A percentile compares a stretch with the other conserved stretches of the same genome.
phyloP scores from a whole-genome alignment of 2,113 vertebrate species.

The Tenebrosternarchus preto region DNA sequence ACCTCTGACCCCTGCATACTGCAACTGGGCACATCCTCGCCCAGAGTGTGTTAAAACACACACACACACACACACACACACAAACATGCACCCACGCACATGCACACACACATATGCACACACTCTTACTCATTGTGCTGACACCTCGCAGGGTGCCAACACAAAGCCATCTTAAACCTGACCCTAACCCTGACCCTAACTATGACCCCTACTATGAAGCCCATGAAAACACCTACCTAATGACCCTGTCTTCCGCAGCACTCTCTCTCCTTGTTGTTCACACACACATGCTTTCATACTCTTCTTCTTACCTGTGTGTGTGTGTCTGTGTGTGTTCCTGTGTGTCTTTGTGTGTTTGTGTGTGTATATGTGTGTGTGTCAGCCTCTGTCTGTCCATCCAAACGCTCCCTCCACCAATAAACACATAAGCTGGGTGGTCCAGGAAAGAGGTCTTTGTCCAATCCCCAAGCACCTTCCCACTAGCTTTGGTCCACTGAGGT shows the following conservation, averaged over 20 bases:
- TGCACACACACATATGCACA: background rate
- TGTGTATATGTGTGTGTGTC: constrained; percentile 44
- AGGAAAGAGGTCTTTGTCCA: constrained; percentile 74
- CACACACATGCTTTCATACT: background rate
- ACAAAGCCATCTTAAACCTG: constrained; percentile 62
- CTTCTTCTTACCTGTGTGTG: constrained; percentile 8
- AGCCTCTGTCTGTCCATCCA: constrained; percentile 70
- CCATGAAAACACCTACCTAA: constrained; percentile 1
- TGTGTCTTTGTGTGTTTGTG: constrained; percentile 5
- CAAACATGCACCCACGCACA: background rate
- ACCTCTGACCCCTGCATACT: constrained; percentile 37
- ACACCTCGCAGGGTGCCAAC: constrained; percentile 74
- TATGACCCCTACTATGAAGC: constrained; percentile 30
- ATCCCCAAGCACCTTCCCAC: constrained; percentile 56
- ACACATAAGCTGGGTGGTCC: constrained; percentile 83
- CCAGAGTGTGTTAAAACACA: constrained; percentile 7
- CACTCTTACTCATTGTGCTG: constrained; percentile 76
- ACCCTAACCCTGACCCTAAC: constrained; percentile 58
- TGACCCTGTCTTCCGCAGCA: constrained; percentile 4
- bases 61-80: constrained; percentile 7
- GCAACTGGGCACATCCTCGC: constrained; percentile 33
- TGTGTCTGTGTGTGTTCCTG: constrained; percentile 8
- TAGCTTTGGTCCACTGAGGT: too few relatives aligned
- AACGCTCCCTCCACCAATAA: constrained; percentile 83
- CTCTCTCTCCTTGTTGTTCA: background rate